These are phyloP conservation scores for Megaptera novaeangliae DNA, from an alignment of 2,113 vertebrate species.

Conservation along the genomic window DNA sequence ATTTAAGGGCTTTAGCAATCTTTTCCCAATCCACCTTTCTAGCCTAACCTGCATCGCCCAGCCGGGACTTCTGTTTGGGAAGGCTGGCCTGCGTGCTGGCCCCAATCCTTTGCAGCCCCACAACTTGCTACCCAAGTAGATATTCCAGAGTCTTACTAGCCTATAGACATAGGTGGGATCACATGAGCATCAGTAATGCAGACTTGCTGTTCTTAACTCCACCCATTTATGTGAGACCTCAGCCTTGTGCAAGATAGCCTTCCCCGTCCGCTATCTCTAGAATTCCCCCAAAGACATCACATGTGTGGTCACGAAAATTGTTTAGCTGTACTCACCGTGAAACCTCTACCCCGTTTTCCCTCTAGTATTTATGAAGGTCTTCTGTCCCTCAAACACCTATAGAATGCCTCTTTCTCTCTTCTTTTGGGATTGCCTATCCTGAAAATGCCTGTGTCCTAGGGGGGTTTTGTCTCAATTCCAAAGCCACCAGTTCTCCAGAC, in stretches of 20 bases:
- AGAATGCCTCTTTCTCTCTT: not conserved
- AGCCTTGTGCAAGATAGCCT: not conserved
- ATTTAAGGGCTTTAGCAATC: not conserved
- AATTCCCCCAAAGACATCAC: not conserved
- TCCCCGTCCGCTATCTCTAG: not conserved
- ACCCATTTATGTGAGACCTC: not conserved
- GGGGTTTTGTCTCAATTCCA: not conserved
- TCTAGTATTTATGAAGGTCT: not conserved
- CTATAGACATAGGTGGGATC: too few species aligned
- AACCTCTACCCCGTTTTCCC: not conserved
- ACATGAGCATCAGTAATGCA: not conserved
- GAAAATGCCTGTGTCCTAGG: not conserved
- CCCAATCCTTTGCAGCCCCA: not conserved
- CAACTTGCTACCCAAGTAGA: not conserved
- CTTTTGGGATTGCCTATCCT: not conserved
- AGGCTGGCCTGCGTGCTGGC: not conserved
- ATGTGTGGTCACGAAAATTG: not conserved
- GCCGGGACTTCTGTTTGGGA: not conserved
- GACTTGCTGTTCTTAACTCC: not conserved
- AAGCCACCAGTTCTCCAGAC: not conserved
- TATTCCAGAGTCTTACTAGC: not conserved
- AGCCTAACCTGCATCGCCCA: not conserved
- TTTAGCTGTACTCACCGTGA: too few species aligned
- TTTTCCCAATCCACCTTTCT: not conserved
- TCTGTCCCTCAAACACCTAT: not conserved